phyloP scores from a whole-genome alignment of 2,797 vertebrate species.

The Salarias fasciatus region DNA sequence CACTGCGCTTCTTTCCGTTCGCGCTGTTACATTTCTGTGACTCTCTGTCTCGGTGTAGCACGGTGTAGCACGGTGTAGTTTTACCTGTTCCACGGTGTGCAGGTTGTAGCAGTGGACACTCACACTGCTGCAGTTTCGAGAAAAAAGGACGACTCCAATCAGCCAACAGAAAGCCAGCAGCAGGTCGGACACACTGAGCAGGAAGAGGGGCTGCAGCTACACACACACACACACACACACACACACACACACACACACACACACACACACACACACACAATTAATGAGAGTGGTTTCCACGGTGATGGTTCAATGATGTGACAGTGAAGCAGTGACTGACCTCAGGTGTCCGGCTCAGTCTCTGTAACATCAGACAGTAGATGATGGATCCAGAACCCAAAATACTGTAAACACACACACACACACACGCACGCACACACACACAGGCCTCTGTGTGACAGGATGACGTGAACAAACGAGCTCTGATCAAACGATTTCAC shows the following conservation, averaged over 20 bases:
- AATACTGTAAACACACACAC: conserved; percentile 52
- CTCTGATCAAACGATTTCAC: conserved; percentile 9
- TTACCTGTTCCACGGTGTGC: conserved; percentile 87
- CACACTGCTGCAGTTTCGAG: conserved; percentile 47
- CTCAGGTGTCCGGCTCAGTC: conserved; percentile 66
- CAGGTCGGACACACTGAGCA: conserved; percentile 88
- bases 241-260: background rate
- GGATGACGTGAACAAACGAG: background rate
- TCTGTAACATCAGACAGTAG: conserved; percentile 56
- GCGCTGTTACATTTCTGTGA: too few relatives aligned
- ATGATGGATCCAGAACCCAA: conserved; percentile 78
- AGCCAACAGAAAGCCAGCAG: conserved; percentile 89
- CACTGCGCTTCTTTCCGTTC: too few relatives aligned
- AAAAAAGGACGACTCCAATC: conserved; percentile 80
- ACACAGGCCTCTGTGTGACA: too few relatives aligned
- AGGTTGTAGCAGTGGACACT: conserved; percentile 86
- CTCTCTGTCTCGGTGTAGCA: too few relatives aligned
- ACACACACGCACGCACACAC: background rate
- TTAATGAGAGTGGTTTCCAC: too few relatives aligned
- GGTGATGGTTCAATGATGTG: too few relatives aligned
- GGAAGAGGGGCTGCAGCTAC: conserved; percentile 87
- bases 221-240: background rate
- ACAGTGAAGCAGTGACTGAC: conserved; percentile 43
- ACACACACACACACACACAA: background rate
- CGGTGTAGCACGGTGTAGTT: background rate